Conservation (phyloP, 2,888 invertebrate genomes). For the Euplagia quadripunctaria region DNA sequence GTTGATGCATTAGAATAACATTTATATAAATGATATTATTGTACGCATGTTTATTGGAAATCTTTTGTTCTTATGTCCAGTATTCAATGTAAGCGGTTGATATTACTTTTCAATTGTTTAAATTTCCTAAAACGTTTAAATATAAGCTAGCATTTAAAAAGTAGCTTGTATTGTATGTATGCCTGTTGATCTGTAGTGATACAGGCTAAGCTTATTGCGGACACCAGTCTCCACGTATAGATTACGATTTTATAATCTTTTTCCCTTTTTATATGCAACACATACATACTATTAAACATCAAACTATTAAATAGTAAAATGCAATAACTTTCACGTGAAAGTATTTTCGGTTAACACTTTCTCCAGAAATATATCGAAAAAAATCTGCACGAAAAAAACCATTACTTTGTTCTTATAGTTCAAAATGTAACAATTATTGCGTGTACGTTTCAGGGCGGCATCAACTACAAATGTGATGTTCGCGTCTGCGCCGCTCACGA, state of each 20-base stretch:
- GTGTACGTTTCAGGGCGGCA: constrained; percentile 89
- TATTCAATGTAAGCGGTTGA: not conserved
- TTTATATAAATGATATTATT: not conserved
- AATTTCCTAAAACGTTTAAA: not conserved
- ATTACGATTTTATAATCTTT: too few relatives aligned
- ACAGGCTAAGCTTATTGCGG: too few relatives aligned
- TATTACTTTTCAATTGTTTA: not conserved
- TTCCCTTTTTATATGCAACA: not conserved
- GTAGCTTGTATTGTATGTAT: not conserved
- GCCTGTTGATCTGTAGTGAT: too few relatives aligned
- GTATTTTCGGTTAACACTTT: not conserved
- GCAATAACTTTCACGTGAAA: not conserved
- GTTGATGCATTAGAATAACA: not conserved
- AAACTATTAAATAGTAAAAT: not conserved
- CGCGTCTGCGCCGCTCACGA: constrained; percentile 92
- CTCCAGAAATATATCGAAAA: not conserved
- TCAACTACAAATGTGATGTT: constrained; percentile 96
- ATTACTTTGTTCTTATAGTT: not conserved
- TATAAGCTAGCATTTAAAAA: not conserved
- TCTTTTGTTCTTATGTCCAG: not conserved
- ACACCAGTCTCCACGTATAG: too few relatives aligned
- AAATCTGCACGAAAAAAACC: constrained; percentile 22
- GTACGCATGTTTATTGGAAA: not conserved
- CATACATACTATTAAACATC: too few relatives aligned
- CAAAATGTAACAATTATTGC: constrained; percentile 23